Evolutionary conservation across 2,888 invertebrate species (phyloP).

Genomic region (Ariolimax columbianus): DNA sequence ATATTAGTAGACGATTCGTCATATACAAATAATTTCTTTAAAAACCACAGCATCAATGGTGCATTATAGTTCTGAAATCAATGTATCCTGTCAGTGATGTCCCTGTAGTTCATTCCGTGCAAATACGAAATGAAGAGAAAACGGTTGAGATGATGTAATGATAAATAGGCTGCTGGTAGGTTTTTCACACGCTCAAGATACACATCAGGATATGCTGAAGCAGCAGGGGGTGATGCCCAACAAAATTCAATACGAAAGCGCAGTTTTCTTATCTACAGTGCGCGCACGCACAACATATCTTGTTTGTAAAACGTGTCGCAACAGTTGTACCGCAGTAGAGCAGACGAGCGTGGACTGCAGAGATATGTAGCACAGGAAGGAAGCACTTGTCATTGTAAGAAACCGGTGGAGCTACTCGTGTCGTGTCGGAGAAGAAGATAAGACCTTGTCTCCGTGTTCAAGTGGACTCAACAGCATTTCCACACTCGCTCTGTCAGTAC

Average conservation of each 20-base stretch:
- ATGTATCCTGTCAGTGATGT: too few species aligned
- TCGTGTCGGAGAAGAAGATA: background rate
- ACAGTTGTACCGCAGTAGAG: background rate
- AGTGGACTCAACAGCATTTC: background rate
- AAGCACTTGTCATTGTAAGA: constrained; percentile 10
- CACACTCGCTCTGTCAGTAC: background rate
- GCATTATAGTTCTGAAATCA: too few species aligned
- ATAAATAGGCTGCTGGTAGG: too few species aligned
- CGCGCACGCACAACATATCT: too few species aligned
- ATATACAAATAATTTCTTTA: too few species aligned
- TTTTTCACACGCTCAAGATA: too few species aligned
- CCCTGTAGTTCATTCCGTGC: too few species aligned
- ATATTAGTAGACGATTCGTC: too few species aligned
- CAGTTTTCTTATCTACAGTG: background rate
- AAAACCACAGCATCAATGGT: too few species aligned
- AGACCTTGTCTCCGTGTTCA: background rate
- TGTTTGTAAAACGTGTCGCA: background rate
- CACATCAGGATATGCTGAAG: background rate
- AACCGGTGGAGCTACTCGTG: background rate
- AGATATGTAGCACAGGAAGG: constrained; percentile 36
- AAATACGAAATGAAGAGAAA: too few species aligned
- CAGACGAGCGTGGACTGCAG: constrained; percentile 3
- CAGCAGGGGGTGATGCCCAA: background rate
- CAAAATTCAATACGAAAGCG: background rate
- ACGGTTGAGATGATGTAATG: too few species aligned